A percentile compares a stretch with the other conserved stretches of the same genome.
phyloP scores from a whole-genome alignment of 2,113 vertebrate species.

The Vombatus ursinus region DNA sequence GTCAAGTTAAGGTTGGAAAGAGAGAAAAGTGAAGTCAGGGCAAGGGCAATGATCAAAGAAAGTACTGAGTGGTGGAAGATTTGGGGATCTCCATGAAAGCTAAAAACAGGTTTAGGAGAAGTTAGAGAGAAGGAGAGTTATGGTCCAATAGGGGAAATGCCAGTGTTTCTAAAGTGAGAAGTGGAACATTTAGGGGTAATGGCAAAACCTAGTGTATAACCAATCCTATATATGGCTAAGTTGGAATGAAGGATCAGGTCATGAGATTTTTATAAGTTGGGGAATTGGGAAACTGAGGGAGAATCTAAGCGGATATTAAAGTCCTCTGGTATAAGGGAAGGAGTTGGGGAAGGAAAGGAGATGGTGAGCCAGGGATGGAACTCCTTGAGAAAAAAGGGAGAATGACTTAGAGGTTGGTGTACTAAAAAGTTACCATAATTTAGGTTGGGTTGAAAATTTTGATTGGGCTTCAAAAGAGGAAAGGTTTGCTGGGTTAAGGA shows the following conservation, averaged over 20 bases:
- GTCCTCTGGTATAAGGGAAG: background rate
- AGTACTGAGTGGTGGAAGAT: background rate
- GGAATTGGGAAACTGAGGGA: background rate
- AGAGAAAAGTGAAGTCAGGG: background rate
- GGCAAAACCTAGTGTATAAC: background rate
- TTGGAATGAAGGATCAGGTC: background rate
- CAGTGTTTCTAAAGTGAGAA: background rate
- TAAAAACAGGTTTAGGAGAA: background rate
- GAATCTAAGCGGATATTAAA: background rate
- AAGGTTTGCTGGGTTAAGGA: no score
- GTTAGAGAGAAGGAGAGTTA: background rate
- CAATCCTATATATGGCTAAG: background rate
- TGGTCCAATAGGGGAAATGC: background rate
- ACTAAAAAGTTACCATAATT: background rate
- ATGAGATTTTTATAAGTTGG: background rate
- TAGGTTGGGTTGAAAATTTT: background rate
- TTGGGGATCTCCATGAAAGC: background rate
- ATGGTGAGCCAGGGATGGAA: background rate
- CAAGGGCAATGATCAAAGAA: background rate
- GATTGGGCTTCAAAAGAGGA: background rate
- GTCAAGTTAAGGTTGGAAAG: background rate
- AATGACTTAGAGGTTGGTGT: background rate
- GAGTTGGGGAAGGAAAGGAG: background rate
- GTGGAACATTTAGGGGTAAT: background rate
- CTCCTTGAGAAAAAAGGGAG: background rate